phyloP scores from a whole-genome alignment of 2,797 vertebrate species.

The Sebastes kiyomatsui region DNA sequence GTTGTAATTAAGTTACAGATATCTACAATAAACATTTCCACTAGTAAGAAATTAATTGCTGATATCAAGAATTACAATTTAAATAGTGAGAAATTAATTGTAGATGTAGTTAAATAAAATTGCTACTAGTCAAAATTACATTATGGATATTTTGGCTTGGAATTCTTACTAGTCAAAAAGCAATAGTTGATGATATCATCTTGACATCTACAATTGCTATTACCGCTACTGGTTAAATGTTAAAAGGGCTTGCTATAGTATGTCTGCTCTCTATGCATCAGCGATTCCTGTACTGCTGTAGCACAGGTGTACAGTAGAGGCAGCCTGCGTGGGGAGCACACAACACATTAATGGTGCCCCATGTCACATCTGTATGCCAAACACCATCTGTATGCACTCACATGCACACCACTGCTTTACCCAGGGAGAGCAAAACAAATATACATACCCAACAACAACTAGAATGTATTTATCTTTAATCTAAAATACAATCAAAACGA shows the following conservation, averaged over 20 bases:
- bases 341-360: constrained; percentile 65
- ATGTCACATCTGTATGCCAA: constrained; percentile 56
- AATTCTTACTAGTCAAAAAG: neutral
- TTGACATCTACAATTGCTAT: neutral
- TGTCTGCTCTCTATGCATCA: constrained; percentile 29
- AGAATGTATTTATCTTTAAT: constrained; percentile 37
- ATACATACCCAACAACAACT: constrained; percentile 3
- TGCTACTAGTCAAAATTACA: neutral
- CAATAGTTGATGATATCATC: neutral
- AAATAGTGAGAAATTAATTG: neutral
- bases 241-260: neutral
- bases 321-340: constrained; percentile 51
- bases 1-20: neutral
- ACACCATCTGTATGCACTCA: constrained; percentile 69
- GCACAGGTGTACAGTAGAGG: constrained; percentile 45
- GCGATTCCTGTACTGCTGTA: constrained; percentile 18
- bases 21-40: neutral
- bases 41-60: neutral
- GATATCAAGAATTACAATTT: neutral
- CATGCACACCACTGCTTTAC: neutral
- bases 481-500: constrained; percentile 38
- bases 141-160: neutral
- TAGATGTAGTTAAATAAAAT: neutral
- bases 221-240: neutral
- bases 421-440: constrained; percentile 11